Evolutionary conservation across 2,797 vertebrate genomes (phyloP), one percentile per base, ranked within the genome.

Genomic region (Eupleurogrammus muticus): DNA sequence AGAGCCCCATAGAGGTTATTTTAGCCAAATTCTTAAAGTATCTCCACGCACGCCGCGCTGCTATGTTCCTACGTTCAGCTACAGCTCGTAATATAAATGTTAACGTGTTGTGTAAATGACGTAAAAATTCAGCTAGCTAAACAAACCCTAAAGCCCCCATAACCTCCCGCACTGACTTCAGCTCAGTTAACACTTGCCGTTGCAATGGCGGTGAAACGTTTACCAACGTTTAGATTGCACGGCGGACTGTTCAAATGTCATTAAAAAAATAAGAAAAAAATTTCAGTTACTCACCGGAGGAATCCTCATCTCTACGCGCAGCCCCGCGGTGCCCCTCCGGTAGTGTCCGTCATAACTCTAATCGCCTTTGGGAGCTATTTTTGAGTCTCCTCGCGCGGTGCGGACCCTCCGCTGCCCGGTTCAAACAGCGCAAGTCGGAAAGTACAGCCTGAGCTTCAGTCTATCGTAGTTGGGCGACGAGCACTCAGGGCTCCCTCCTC

Each of bases 241-340:
- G 77, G 73, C 74, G 69, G 81, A 83, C 49, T 73, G 44, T 78
- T 48, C 64, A 84, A 75, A 81, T 71, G 70, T 36, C 57, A 76
- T n/a, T 57, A 4, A 9, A 36, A 36, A 36, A 8, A 36, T 4
- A 16, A 5, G 5, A 40, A 38, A 14, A 38, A 38, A 17, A 77
- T 60, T 59, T 24, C 58, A 69, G 55, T 54, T 48, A 91, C 93
- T 94, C 90, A 94, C 94, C 88, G 86, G 87, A 86, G 89, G 92
- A 90, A 90, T 90, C 89, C 89, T 92, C 94, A 94, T 94, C 82
- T 87, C 85, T 73, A 83, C 85, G 78, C 63, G 56, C 75, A 63
- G 85, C 76, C 83, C 82, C 81, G 67, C 68, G 70, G 80, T 91
- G 89, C 79, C 83, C 77, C 85, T 62, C 75, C 69, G 82, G 50